Evolutionary conservation across 2,797 vertebrate genomes (phyloP).

Genomic region (Margarornis squamiger): DNA sequence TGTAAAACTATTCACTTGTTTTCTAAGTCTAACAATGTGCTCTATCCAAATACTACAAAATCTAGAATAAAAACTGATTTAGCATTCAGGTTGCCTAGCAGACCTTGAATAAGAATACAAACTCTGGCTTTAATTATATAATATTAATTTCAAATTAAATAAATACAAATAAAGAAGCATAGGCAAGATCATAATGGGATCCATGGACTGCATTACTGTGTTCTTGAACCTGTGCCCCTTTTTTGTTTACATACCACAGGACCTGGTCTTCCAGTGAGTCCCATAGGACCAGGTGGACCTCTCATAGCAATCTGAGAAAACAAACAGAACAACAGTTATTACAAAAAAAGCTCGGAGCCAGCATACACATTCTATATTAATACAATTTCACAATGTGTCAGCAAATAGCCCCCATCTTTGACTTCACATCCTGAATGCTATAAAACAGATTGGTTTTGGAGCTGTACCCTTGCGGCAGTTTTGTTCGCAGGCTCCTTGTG

Average conservation of each 20-base stretch:
- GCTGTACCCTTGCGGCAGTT: neutral
- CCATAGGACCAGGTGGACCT: slow-evolving; percentile 95
- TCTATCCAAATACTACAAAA: neutral
- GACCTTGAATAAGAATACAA: neutral
- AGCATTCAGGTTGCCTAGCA: neutral
- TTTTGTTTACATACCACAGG: slow-evolving; percentile 89
- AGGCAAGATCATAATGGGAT: neutral
- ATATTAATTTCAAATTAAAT: neutral
- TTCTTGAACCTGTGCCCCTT: neutral
- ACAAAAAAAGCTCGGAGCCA: neutral
- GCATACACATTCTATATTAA: neutral
- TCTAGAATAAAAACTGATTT: neutral
- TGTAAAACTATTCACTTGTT: neutral
- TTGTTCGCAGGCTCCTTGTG: neutral
- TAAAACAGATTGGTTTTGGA: neutral
- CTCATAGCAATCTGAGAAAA: slow-evolving; percentile 91
- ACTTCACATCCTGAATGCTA: neutral
- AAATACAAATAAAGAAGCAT: neutral
- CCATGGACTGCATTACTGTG: neutral
- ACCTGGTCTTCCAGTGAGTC: slow-evolving; percentile 95
- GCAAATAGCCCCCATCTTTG: neutral
- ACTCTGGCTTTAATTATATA: neutral
- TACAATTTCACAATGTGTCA: neutral
- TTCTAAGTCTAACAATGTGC: neutral
- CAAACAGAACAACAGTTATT: neutral